Conservation (phyloP, 2,888 invertebrate species). For the Podotricha telesiphe region DNA sequence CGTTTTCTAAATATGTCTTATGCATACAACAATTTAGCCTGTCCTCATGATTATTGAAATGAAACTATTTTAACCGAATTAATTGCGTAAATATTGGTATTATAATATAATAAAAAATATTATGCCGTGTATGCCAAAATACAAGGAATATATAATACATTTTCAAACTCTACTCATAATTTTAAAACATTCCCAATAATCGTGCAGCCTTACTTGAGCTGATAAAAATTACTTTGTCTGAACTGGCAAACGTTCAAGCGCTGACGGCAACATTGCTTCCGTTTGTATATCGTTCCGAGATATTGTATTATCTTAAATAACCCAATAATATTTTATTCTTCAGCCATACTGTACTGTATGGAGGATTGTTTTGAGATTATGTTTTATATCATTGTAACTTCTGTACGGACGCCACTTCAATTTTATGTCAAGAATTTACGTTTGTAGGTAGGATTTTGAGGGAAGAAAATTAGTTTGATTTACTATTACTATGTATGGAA, state of each 20-base stretch:
- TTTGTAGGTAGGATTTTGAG: background rate
- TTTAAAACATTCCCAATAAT: background rate
- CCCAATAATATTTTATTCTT: slow-evolving; percentile 24
- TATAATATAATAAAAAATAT: too few relatives aligned
- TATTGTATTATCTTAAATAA: slow-evolving; percentile 35
- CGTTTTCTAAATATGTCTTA: too few relatives aligned
- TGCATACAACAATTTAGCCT: too few relatives aligned
- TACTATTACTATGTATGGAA: background rate
- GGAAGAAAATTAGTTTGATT: background rate
- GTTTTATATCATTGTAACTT: slow-evolving; percentile 3
- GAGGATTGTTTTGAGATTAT: slow-evolving; percentile 4
- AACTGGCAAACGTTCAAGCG: slow-evolving; percentile 42
- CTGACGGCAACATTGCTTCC: slow-evolving; percentile 38
- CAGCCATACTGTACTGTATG: slow-evolving; percentile 1
- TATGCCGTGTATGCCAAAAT: too few relatives aligned
- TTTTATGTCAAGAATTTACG: slow-evolving; percentile 3
- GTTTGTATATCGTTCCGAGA: slow-evolving; percentile 36
- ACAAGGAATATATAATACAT: background rate
- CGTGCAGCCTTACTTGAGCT: background rate
- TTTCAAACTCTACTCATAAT: background rate
- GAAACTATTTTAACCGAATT: too few relatives aligned
- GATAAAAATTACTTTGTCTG: slow-evolving; percentile 36
- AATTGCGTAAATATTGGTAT: too few relatives aligned
- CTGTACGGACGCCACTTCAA: background rate
- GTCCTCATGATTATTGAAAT: too few relatives aligned